Evolutionary conservation across 2,797 vertebrate genomes (phyloP), one percentile per base, ranked within the genome.

Genomic region (Remorina albescens): DNA sequence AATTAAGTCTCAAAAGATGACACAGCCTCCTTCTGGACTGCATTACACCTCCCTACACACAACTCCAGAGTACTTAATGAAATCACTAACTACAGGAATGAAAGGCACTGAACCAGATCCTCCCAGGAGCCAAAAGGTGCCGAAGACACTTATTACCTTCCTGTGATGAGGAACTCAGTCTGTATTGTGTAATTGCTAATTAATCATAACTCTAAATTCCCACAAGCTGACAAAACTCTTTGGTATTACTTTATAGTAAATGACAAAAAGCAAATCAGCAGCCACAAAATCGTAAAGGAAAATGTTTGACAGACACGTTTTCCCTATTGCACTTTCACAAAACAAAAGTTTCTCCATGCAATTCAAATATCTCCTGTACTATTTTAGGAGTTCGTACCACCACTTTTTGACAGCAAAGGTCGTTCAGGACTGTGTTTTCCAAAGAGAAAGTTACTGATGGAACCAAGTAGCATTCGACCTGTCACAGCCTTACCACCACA

Each of bases 401-500:
- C 16, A 41, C 32, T 30, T 25, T 76, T 16, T 56, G 49, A 60
- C 28, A 23, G 58, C 4, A 25, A 21, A 54, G 56, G n/a, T 26
- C 4, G 15, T 63, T 70, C 26, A 56, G 50, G 50, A 44, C 59
- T 21, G 18, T 25, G 25, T 26, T 44, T 67, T 67, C 15, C 42
- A 39, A 0, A 12, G 46, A 65, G 60, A 56, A 34, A n/a, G 49
- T 30, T 50, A 21, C 16, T 56, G 19, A 51, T 18, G 47, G 16
- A 46, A 72, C 71, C 18, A 56, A 23, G 51, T 28, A 56, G 42
- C 16, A 39, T 62, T 78, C 39, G 39, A 60, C 66, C 64, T 58
- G 80, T 76, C 78, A 84, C 13, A 72, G 61, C 36, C 2, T 55
- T 54, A 47, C 57, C 63, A 74, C 41, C 74, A 75, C 54, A 47